Evolutionary conservation across 2,797 vertebrate species (phyloP), one percentile per base, ranked within the genome.

Genomic region (Arnoldichthys spilopterus): DNA sequence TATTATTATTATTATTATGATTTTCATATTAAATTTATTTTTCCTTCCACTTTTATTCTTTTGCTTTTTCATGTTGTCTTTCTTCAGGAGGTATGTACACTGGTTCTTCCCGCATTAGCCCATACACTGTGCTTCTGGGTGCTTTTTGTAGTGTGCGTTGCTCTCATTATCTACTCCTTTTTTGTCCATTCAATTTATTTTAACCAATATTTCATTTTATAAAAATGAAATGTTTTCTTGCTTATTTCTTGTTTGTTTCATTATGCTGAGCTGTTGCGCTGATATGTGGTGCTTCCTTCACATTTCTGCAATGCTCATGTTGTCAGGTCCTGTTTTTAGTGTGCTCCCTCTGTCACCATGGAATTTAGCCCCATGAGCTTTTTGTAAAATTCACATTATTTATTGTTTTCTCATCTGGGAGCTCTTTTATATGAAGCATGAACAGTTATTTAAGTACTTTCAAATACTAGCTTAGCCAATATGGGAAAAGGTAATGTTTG

Each of bases 51-150:
- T 89, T 94, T 92, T 92, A 92, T 94, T 91, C 91, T 91, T 92
- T 94, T 93, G 54, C 96, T 92, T 90, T 93, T 92, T 95, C 94
- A 95, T 96, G 93, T 93, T 91, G 93, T 95, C 91, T 96, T 93
- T 94, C 95, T 95, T 91, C 96, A 99, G 97, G 97, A 99, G 97
- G 97, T 99, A 98, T 85, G 97, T 98, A 96, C 62, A 88, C 90
- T 90, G 80, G 82, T 82, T 66, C 84, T 87, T 88, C 87, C 83
- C 88, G 26, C 66, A 87, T 83, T 86, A 88, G 90, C 90, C 86
- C 54, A 77, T 81, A 62, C 53, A 87, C 92, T 91, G 85, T 86
- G 88, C 90, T 84, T 85, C 79, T 84, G 81, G 90, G 85, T 87
- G 83, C 89, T 88, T 84, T 76, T 82, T 71, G 87, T 87, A 85